These are phyloP conservation scores for Chironomus striatipennis DNA, from an alignment of 1,140 invertebrate genomes.

Conservation along the genomic window DNA sequence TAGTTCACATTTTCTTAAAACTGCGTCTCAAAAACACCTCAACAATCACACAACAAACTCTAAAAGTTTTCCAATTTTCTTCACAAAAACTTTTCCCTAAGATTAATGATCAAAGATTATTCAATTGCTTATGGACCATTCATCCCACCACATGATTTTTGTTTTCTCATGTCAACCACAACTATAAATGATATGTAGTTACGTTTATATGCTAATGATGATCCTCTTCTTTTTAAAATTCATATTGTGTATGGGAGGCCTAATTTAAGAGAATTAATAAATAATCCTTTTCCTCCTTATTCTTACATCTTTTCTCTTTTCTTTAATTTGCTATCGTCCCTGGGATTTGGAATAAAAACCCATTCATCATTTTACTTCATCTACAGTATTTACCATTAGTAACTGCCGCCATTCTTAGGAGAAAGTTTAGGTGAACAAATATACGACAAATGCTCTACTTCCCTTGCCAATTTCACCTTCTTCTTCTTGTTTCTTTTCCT, in stretches of 20 bases:
- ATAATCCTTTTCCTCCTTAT: not conserved
- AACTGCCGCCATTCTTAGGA: not conserved
- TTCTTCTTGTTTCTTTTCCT: not conserved
- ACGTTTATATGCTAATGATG: not conserved
- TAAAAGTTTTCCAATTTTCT: not conserved
- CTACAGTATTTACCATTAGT: too few relatives aligned
- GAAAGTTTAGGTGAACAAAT: constrained; percentile 8
- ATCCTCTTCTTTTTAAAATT: not conserved
- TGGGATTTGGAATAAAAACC: not conserved
- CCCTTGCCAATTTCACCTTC: constrained; percentile 4
- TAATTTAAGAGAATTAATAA: constrained; percentile 16
- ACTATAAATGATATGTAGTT: too few relatives aligned
- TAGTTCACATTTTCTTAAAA: too few relatives aligned
- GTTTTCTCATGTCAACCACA: not conserved
- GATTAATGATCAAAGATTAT: constrained; percentile 17
- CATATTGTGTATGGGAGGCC: not conserved
- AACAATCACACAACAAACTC: too few relatives aligned
- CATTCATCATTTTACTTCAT: constrained; percentile 22
- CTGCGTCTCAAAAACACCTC: too few relatives aligned
- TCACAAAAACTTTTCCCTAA: not conserved
- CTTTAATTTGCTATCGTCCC: constrained; percentile 11
- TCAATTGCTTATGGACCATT: constrained; percentile 5
- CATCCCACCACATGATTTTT: constrained; percentile 5
- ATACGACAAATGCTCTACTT: not conserved
- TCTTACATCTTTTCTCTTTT: not conserved